Conservation (phyloP, 92 coral and sea anemone genomes). For the Plumapathes pennacea region DNA sequence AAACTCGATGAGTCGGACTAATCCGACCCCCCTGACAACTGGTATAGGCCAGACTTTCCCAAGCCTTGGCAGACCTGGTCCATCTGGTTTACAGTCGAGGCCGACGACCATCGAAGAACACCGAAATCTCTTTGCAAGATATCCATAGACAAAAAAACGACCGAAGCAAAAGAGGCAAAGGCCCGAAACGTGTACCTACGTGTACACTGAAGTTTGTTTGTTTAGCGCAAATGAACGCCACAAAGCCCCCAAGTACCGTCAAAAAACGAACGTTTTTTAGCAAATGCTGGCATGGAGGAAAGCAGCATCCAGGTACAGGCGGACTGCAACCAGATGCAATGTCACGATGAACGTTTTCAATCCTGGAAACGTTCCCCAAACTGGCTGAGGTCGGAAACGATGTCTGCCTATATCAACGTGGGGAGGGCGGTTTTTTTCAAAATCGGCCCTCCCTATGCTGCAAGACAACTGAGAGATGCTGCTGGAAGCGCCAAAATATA, state of each 20-base stretch:
- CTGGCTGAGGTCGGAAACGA: conserved; percentile 34
- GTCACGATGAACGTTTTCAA: conserved; percentile 50
- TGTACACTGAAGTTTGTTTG: conserved; percentile 46
- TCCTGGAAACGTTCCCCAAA: conserved; percentile 43
- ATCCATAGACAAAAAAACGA: too few species aligned
- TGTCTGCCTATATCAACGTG: conserved; percentile 51
- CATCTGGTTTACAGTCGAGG: too few species aligned
- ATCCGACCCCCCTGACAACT: too few species aligned
- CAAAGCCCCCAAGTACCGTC: conserved; percentile 48
- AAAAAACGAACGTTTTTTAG: conserved; percentile 34
- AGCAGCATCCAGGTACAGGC: conserved; percentile 38
- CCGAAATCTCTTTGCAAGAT: too few species aligned
- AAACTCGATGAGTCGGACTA: too few species aligned
- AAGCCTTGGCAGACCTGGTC: too few species aligned
- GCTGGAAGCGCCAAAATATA: conserved; percentile 48
- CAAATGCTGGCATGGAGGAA: conserved; percentile 56
- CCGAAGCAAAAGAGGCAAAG: too few species aligned
- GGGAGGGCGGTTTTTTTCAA: conserved; percentile 46
- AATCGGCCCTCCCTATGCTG: conserved; percentile 32
- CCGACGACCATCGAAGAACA: too few species aligned
- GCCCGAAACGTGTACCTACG: conserved; percentile 36
- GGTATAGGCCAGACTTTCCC: too few species aligned
- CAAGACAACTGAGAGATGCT: conserved; percentile 42
- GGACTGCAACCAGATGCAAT: conserved; percentile 27
- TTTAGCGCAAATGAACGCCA: conserved; percentile 20